Evolutionary conservation across 2,113 vertebrate species (phyloP), one percentile per base, ranked within the genome.

Genomic region (Lucifuga dentata): DNA sequence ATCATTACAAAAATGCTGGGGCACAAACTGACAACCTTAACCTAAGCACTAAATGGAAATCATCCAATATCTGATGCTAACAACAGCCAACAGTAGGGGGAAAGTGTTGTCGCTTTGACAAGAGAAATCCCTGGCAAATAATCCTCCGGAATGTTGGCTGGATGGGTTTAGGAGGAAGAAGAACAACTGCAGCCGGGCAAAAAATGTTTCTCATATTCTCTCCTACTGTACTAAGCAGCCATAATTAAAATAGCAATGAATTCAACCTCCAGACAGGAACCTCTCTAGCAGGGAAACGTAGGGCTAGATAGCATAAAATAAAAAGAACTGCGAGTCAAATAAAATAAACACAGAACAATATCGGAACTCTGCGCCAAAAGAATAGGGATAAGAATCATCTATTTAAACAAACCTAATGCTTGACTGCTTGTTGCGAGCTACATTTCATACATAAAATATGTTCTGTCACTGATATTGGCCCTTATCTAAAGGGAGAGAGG

Each of bases 381-480:
- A 89, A 94, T 93, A 57, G 68, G 20, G 95, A 97, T 97, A 97
- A 94, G 78, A 86, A 98, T 98, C 95, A 92, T 91, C 95, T 94
- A 97, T 98, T 98, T 97, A 96, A 96, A 97, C 95, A 96, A 95
- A 94, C 91, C 92, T 93, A 93, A 96, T 95, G 95, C 95, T 95
- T 95, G 95, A 96, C 95, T 96, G 94, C 95, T 92, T 95, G 95
- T 96, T 92, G 93, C 90, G 93, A 87, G 95, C 94, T 86, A 94
- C 95, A 94, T 94, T 95, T 95, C 95, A 96, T 95, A 98, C 95
- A 96, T 96, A 96, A 98, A 98, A 96, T 96, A 97, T 96, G 95
- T 96, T 92, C 93, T 93, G 94, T 95, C 93, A 95, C 94, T 93
- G 96, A 98, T 97, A 98, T 95, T 23, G 12, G 39, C 81, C 84